Conservation (phyloP, 2,888 invertebrate species). For the Drosophila pseudotalamancana region DNA sequence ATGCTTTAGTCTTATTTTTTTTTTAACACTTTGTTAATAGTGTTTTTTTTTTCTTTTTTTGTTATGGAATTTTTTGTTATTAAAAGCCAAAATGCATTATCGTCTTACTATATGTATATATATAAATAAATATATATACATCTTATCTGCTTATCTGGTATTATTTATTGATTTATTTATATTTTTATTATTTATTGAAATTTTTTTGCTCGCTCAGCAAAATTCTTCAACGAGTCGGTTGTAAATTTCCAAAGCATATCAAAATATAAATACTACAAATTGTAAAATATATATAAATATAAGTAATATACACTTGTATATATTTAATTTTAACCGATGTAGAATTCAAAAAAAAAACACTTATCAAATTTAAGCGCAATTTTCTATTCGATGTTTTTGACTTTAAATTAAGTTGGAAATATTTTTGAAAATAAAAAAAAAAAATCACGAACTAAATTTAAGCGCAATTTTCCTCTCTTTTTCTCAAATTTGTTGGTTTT, state of each 20-base stretch:
- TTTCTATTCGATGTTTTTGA: no score
- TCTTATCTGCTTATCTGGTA: neutral
- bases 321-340: neutral
- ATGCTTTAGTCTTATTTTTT: neutral
- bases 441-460: neutral
- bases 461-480: neutral
- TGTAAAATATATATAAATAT: slow-evolving; percentile 10
- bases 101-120: neutral
- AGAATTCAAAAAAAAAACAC: no score
- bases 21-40: neutral
- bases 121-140: neutral
- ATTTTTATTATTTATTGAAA: neutral
- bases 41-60: neutral
- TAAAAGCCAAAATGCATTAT: neutral
- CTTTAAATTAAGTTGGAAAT: no score
- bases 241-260: slow-evolving; percentile 22
- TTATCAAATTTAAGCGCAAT: no score
- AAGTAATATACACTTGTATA: neutral
- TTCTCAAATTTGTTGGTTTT: neutral
- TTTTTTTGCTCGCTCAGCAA: slow-evolving; percentile 14
- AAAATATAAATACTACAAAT: slow-evolving; percentile 3
- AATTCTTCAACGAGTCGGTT: neutral
- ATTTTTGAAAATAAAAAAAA: no score
- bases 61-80: neutral
- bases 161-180: neutral